phyloP scores from a whole-genome alignment of 1,140 invertebrate genomes.

The Maconellicoccus hirsutus region DNA sequence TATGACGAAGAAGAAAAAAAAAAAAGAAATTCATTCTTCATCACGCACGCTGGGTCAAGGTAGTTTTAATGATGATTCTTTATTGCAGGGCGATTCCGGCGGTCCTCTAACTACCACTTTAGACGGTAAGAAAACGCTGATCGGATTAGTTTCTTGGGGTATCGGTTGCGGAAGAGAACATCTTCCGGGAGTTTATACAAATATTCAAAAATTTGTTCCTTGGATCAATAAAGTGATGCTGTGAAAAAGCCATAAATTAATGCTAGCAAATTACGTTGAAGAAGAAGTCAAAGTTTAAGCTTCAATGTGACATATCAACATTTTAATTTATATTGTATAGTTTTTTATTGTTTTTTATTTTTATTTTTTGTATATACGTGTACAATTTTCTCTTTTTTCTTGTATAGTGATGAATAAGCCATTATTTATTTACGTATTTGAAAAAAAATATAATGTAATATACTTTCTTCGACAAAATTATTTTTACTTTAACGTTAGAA shows the following conservation, averaged over 20 bases:
- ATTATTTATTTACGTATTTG: slow-evolving; percentile 9
- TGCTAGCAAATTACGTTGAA: not conserved
- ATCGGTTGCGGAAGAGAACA: slow-evolving; percentile 81
- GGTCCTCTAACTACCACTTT: slow-evolving; percentile 68
- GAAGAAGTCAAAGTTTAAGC: not conserved
- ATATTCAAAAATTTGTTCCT: slow-evolving; percentile 83
- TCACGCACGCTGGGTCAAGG: not conserved
- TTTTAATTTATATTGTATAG: slow-evolving; percentile 11
- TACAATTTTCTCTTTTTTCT: not conserved
- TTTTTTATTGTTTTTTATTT: slow-evolving; percentile 1
- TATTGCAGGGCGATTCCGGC: slow-evolving; percentile 60
- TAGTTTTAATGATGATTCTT: slow-evolving; percentile 16
- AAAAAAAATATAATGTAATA: slow-evolving; percentile 4
- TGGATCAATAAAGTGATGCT: slow-evolving; percentile 74
- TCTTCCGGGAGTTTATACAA: slow-evolving; percentile 80
- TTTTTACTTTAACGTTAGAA: not conserved
- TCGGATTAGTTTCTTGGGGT: slow-evolving; percentile 81
- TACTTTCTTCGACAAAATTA: slow-evolving; percentile 1
- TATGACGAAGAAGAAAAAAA: no score
- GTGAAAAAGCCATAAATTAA: not conserved
- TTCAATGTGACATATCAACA: not conserved
- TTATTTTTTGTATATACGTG: not conserved
- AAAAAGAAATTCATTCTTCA: not conserved
- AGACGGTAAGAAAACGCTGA: slow-evolving; percentile 68
- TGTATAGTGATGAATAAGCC: slow-evolving; percentile 15